phyloP scores from a whole-genome alignment of 2,888 invertebrate genomes.

The Dryocosmus kuriphilus region DNA sequence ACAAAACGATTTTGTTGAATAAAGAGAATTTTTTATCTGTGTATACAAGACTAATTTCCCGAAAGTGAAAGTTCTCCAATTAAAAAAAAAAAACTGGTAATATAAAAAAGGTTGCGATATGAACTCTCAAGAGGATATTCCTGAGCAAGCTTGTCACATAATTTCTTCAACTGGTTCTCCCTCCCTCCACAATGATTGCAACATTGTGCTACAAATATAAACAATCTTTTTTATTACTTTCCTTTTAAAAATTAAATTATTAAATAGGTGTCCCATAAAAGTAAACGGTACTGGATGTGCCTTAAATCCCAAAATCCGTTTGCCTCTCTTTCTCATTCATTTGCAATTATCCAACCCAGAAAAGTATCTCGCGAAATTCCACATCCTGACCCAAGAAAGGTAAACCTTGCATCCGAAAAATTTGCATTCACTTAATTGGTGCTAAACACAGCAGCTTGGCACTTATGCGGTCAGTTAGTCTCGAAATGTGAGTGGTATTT shows the following conservation, averaged over 20 bases:
- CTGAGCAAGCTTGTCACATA: background rate
- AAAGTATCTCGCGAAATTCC: slow-evolving; percentile 8
- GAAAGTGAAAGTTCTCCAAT: background rate
- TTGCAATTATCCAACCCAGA: background rate
- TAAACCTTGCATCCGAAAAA: slow-evolving; percentile 1
- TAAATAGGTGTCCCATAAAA: slow-evolving; percentile 1
- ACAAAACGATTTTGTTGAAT: no score
- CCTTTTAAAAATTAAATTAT: background rate
- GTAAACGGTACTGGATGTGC: background rate
- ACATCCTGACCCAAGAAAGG: background rate
- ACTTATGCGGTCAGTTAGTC: background rate
- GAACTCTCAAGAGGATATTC: background rate
- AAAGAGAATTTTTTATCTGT: no score
- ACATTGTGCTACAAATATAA: background rate
- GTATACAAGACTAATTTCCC: background rate
- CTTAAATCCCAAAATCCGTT: slow-evolving; percentile 9
- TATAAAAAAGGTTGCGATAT: background rate
- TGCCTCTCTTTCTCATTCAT: background rate
- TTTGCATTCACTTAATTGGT: slow-evolving; percentile 19
- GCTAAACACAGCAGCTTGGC: background rate
- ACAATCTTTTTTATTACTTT: background rate
- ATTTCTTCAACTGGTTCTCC: background rate
- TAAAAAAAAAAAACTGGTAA: background rate
- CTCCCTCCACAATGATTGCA: background rate
- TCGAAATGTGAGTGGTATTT: background rate